These are phyloP conservation scores for Colaptes auratus DNA, from an alignment of 2,113 vertebrate species.

Conservation along the genomic window DNA sequence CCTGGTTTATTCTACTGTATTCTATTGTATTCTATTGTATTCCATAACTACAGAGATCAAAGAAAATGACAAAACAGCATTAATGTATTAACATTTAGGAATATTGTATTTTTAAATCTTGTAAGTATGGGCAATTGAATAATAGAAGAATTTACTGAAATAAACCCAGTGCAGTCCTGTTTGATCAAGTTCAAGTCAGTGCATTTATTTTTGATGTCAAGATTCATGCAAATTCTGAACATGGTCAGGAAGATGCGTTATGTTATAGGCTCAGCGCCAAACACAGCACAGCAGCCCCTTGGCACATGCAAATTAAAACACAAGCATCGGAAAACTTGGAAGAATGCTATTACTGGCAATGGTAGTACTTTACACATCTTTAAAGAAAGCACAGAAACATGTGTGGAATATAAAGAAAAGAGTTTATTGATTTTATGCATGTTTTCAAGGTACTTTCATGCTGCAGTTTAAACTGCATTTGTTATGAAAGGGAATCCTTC, in stretches of 20 bases:
- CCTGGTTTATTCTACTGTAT: no score
- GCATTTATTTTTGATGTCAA: neutral
- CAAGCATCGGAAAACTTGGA: neutral
- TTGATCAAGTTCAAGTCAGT: neutral
- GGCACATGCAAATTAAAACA: neutral
- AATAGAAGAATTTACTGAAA: neutral
- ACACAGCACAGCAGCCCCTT: neutral
- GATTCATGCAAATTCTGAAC: neutral
- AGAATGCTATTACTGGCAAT: neutral
- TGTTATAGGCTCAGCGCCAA: neutral
- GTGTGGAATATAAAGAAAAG: neutral
- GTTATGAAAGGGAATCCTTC: neutral
- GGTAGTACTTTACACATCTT: neutral
- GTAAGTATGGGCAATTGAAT: neutral
- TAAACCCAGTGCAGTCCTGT: neutral
- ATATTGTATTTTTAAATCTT: neutral
- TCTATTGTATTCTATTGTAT: no score
- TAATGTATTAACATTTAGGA: neutral
- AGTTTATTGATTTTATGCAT: neutral
- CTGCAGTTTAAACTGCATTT: neutral
- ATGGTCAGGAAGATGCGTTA: accelerated
- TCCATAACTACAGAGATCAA: accelerated
- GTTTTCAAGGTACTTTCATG: constrained; percentile 8
- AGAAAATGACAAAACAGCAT: neutral
- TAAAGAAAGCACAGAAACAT: neutral